These are phyloP conservation scores for Taenaris catops DNA, from an alignment of 2,888 invertebrate genomes.

Conservation along the genomic window DNA sequence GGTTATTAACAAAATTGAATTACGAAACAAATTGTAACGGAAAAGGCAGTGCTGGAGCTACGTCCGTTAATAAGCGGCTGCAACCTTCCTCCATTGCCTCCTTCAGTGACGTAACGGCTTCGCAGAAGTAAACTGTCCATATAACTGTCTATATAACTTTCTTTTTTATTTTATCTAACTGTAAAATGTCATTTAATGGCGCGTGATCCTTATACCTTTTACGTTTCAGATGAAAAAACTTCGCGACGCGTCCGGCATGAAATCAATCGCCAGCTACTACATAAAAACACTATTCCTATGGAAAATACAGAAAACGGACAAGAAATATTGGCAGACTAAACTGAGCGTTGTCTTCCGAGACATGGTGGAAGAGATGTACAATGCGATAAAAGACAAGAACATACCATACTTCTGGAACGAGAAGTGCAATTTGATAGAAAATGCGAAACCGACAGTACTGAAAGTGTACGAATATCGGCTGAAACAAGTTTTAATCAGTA, in stretches of 20 bases:
- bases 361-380: conserved; percentile 51
- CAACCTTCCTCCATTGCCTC: too few relatives aligned
- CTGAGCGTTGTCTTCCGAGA: conserved; percentile 42
- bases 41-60: too few relatives aligned
- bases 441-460: conserved; percentile 42
- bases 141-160: too few relatives aligned
- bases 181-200: too few relatives aligned
- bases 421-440: conserved; percentile 49
- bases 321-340: conserved; percentile 53
- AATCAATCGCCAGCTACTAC: conserved; percentile 75
- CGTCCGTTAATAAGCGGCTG: too few relatives aligned
- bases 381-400: conserved; percentile 39
- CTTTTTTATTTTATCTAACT: too few relatives aligned
- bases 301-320: conserved; percentile 46
- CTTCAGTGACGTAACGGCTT: too few relatives aligned
- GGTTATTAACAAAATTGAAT: too few relatives aligned
- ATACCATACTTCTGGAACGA: conserved; percentile 61
- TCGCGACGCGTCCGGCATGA: conserved; percentile 59
- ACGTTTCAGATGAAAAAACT: conserved; percentile 71
- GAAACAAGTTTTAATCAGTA: conserved; percentile 48
- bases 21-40: too few relatives aligned
- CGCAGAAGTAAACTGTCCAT: too few relatives aligned
- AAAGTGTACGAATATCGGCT: conserved; percentile 49
- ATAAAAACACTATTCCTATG: conserved; percentile 78
- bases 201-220: conserved; percentile 74